Base-by-base conservation (phyloP, 2,888 invertebrate genomes). In the Arge pagana region DNA sequence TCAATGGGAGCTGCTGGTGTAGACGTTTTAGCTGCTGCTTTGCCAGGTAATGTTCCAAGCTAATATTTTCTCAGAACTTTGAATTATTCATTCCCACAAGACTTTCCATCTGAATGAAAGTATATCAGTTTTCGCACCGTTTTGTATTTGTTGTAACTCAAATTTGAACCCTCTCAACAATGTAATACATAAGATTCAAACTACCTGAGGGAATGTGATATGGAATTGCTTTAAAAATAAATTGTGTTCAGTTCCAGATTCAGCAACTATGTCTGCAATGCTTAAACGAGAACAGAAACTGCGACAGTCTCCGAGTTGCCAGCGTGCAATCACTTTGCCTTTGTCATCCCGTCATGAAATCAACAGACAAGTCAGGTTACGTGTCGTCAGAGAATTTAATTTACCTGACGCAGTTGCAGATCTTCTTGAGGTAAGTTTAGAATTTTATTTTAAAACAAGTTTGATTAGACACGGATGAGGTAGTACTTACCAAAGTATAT, bases 351-450 rank as follows among this genome's bases (percentile, higher is more conserved):
- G 88, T 48, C 85, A 86, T 61, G 88, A 90, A 69, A 88, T 93
- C 56, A 85, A 85, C 65, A 81, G 87, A 58, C 88, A 88, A 75
- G 76, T 80, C 11, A 87, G 93, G 52, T 78, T 97, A 64, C 85
- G 96, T 5, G 94, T 95, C 1, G 95, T 96, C 10, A 85, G 96
- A 39, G 96, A 97, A 79, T 91, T 93, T 78, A 94, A 95, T 68
- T 83, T 96, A 54, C 96, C 96, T 0, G 96, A 97, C 77, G 84
- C 87, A 8, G 89, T 91, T 10, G 88, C 90, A 4, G 89, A 90
- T 74, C 82, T 91, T 64, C 78, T 92, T 48, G 88, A 88, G 59
- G 76, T 74, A 50, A 72, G 70, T 71, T 48, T 21, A 33, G 6
- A 33, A n/a, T n/a, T n/a, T n/a, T n/a, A n/a, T n/a, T n/a, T n/a